These are phyloP conservation scores for Notodonta ziczac DNA, from an alignment of 2,888 invertebrate species.

Conservation along the genomic window DNA sequence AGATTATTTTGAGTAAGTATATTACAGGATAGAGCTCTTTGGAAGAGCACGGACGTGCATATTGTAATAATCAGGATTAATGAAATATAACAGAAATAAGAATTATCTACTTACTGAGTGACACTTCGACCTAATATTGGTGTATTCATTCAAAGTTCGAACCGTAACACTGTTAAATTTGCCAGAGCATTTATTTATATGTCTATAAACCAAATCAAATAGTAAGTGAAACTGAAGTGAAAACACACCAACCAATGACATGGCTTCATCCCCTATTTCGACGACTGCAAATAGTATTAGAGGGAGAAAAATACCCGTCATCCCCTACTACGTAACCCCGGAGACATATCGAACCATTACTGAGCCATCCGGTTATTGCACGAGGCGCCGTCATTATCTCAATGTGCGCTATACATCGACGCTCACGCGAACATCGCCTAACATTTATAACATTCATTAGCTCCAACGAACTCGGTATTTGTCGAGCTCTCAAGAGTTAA, in stretches of 20 bases:
- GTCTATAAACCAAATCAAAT: no score
- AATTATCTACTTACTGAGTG: no score
- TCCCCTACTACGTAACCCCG: background rate
- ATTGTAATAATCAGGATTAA: no score
- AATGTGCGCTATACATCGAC: constrained; percentile 66
- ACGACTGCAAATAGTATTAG: background rate
- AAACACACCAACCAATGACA: background rate
- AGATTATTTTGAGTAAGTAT: background rate
- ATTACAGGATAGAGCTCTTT: no score
- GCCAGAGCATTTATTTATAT: no score
- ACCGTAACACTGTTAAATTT: no score
- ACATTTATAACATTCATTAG: constrained; percentile 66
- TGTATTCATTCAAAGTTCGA: no score
- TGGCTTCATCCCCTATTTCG: background rate
- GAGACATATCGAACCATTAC: constrained; percentile 48
- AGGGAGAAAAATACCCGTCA: background rate
- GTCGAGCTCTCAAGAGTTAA: constrained; percentile 43
- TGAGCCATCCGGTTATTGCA: constrained; percentile 53
- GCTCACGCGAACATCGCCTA: constrained; percentile 47
- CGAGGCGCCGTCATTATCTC: constrained; percentile 55
- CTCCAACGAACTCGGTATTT: constrained; percentile 55
- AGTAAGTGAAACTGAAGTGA: no score
- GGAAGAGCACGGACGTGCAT: no score
- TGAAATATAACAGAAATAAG: no score
- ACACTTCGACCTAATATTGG: no score